phyloP scores from a whole-genome alignment of 2,888 invertebrate species.

The Arge pagana region DNA sequence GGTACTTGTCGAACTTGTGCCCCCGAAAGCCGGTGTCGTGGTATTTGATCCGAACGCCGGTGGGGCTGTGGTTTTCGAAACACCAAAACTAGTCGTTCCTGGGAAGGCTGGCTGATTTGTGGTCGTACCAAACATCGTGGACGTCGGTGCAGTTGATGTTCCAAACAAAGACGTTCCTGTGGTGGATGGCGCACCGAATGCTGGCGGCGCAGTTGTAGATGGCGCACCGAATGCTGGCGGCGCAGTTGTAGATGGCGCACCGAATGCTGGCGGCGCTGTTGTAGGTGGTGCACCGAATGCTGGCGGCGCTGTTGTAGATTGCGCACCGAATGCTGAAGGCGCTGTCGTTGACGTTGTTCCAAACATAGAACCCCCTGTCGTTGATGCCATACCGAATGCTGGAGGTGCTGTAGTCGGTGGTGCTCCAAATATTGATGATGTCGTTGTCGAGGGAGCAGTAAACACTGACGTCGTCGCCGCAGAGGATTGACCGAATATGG shows the following conservation, averaged over 20 bases:
- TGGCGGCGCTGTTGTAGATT: slow-evolving; percentile 10
- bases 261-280: slow-evolving; percentile 19
- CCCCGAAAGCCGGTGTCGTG: background rate
- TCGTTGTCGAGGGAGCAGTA: slow-evolving; percentile 7
- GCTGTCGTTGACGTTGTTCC: slow-evolving; percentile 8
- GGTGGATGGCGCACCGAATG: slow-evolving; percentile 3
- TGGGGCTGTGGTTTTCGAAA: slow-evolving; percentile 30
- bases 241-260: slow-evolving; percentile 13
- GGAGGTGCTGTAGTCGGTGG: slow-evolving; percentile 15
- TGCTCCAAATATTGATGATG: slow-evolving; percentile 19
- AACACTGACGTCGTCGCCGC: background rate
- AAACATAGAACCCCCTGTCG: slow-evolving; percentile 1
- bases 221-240: slow-evolving; percentile 11
- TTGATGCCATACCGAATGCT: slow-evolving; percentile 17
- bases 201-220: background rate
- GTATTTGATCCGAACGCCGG: slow-evolving; percentile 22
- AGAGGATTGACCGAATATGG: background rate
- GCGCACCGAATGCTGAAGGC: slow-evolving; percentile 19
- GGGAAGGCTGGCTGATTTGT: slow-evolving; percentile 27
- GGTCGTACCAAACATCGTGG: slow-evolving; percentile 31
- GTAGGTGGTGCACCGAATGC: slow-evolving; percentile 26
- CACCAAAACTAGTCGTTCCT: slow-evolving; percentile 30
- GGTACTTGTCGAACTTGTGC: slow-evolving; percentile 3
- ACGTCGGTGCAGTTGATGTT: slow-evolving; percentile 23
- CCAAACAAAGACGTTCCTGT: slow-evolving; percentile 32